Evolutionary conservation across 2,113 vertebrate genomes (phyloP), one percentile per base, ranked within the genome.

Genomic region (Crotalus horridus): DNA sequence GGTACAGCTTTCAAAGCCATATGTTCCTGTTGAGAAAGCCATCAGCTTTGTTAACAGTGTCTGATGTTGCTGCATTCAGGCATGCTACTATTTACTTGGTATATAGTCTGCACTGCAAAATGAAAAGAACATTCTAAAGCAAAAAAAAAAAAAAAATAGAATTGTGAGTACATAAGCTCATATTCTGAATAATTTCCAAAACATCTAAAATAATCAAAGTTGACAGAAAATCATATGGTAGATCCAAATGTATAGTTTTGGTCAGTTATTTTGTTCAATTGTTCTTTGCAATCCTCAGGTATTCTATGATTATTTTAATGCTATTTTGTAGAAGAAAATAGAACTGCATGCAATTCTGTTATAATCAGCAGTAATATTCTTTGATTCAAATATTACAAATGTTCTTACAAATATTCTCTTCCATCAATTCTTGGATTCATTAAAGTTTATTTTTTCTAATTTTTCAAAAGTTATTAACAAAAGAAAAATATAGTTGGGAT

Each of bases 241-340:
- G 17, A 39, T 93, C 21, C 6, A 93, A 94, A 13, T 93, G 43
- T 33, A 86, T 81, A 21, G 91, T 24, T 51, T 93, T 93, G 20
- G 88, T 3, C 9, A 85, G 1, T 90, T 91, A 95, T 92, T 93
- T 33, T 92, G 92, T 23, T 92, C 33, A 93, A 91, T 33, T 90
- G 8, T 46, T 95, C 85, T 87, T 94, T 94, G 39, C 1, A 46
- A 92, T 93, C 23, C 88, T 94, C 92, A 91, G 89, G 54, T 95
- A 58, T 88, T 94, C 93, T 91, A 48, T 90, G 91, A 89, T 96
- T 88, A 89, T 94, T 95, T 95, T 89, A 39, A 91, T 3, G 3
- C 39, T 26, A 94, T 1, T 91, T 56, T 94, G 94, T 87, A 89
- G 29, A 90, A 29, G 20, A 85, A 85, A 90, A 46, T 1, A 93